Evolutionary conservation across 1,140 invertebrate genomes (phyloP).

Genomic region (Diabrotica undecimpunctata): DNA sequence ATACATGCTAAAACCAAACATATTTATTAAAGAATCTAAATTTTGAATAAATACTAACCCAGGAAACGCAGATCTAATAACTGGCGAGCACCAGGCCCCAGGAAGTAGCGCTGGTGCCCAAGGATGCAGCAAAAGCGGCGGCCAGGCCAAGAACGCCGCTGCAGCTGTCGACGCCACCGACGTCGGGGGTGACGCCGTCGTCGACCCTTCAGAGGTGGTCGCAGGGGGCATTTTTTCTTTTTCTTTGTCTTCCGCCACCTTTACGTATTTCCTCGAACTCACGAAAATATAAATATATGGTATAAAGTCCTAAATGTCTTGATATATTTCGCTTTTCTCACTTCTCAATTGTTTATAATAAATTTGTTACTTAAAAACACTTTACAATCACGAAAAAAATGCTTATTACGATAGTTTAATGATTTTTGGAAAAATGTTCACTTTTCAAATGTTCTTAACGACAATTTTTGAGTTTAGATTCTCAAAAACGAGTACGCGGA

Average conservation of each 20-base stretch:
- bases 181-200: conserved; percentile 22
- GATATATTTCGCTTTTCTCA: too few relatives aligned
- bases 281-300: too few relatives aligned
- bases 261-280: conserved; percentile 24
- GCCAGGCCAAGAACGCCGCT: conserved; percentile 45
- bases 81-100: conserved; percentile 44
- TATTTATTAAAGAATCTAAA: too few relatives aligned
- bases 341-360: too few relatives aligned
- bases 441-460: too few relatives aligned
- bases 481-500: conserved; percentile 1
- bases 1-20: too few relatives aligned
- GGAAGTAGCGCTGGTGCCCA: conserved; percentile 45
- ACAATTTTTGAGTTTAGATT: not conserved
- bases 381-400: too few relatives aligned
- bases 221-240: conserved; percentile 36
- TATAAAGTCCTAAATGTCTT: too few relatives aligned
- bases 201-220: conserved; percentile 12
- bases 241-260: conserved; percentile 44
- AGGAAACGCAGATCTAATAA: conserved; percentile 43
- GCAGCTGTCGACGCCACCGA: conserved; percentile 33
- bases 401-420: too few relatives aligned
- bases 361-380: too few relatives aligned
- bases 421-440: too few relatives aligned
- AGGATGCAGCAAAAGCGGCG: conserved; percentile 45
- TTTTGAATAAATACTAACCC: conserved; percentile 36